Conservation (phyloP, 2,113 vertebrate species). For the Gopherus flavomarginatus region DNA sequence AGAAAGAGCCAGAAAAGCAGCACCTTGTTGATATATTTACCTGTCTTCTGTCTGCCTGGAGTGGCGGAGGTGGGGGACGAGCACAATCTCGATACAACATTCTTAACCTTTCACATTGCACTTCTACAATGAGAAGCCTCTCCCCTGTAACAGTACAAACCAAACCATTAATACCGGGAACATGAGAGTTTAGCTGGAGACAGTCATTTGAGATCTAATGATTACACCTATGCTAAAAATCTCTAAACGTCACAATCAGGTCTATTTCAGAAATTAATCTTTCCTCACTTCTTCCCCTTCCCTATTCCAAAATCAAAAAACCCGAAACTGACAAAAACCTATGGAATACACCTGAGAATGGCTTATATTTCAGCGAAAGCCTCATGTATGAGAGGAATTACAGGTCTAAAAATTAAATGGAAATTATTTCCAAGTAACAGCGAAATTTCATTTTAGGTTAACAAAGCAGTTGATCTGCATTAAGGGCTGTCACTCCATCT, state of each 20-base stretch:
- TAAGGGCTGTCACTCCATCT: not conserved
- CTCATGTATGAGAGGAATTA: not conserved
- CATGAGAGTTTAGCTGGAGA: rapidly evolving
- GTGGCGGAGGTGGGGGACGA: slow-evolving; percentile 93
- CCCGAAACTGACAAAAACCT: not conserved
- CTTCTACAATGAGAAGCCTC: slow-evolving; percentile 92
- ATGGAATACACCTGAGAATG: not conserved
- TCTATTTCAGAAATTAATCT: not conserved
- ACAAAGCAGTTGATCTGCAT: not conserved
- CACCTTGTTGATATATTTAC: slow-evolving; percentile 68
- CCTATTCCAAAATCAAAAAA: not conserved
- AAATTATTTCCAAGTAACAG: not conserved
- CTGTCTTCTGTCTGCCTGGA: slow-evolving; percentile 94
- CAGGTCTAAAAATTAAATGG: not conserved
- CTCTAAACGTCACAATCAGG: not conserved
- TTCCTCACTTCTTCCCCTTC: not conserved
- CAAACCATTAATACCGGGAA: not conserved
- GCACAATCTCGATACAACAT: slow-evolving; percentile 98
- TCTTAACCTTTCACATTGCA: slow-evolving; percentile 94
- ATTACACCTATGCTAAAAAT: not conserved
- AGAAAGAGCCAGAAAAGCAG: not conserved
- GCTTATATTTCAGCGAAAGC: not conserved
- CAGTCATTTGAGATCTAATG: not conserved
- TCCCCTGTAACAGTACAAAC: slow-evolving; percentile 83
- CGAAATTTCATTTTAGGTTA: not conserved